Conservation (phyloP, 2,797 vertebrate species). For the Nannoperca obscura region DNA sequence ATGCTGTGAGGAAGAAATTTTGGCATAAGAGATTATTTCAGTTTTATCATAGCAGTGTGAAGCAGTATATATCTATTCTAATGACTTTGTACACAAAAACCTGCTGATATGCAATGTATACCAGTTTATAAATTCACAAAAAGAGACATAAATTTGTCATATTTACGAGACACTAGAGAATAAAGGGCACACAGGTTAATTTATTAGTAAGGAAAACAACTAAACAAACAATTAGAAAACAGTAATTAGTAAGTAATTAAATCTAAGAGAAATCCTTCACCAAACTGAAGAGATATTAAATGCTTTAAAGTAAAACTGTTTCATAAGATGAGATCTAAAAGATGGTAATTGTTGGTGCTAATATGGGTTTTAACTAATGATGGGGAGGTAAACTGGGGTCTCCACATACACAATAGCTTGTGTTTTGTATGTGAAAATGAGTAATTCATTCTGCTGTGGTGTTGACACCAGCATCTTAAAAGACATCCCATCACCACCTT, state of each 20-base stretch:
- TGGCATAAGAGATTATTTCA: conserved; percentile 45
- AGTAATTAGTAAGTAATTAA: not conserved
- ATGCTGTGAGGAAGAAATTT: conserved; percentile 46
- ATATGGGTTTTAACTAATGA: conserved; percentile 1
- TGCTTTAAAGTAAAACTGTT: not conserved
- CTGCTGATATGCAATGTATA: conserved; percentile 17
- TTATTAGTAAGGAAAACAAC: conserved; percentile 10
- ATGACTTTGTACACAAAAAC: conserved; percentile 19
- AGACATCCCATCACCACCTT: not conserved
- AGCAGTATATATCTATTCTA: conserved; percentile 11
- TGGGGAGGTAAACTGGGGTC: not conserved
- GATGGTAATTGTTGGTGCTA: not conserved
- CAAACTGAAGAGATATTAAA: not conserved
- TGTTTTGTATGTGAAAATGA: conserved; percentile 8
- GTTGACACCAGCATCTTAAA: conserved; percentile 6
- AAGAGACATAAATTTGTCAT: not conserved
- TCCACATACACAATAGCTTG: not conserved
- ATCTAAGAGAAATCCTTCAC: not conserved
- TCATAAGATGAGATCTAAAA: conserved; percentile 7
- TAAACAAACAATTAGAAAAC: not conserved
- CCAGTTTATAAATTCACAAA: conserved; percentile 23
- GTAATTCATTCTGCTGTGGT: not conserved
- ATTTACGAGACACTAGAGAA: not conserved
- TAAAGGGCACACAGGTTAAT: not conserved
- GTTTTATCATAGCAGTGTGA: conserved; percentile 12